Evolutionary conservation across 2,113 vertebrate genomes (phyloP), one percentile per base, ranked within the genome.

Genomic region (Salvelinus fontinalis): DNA sequence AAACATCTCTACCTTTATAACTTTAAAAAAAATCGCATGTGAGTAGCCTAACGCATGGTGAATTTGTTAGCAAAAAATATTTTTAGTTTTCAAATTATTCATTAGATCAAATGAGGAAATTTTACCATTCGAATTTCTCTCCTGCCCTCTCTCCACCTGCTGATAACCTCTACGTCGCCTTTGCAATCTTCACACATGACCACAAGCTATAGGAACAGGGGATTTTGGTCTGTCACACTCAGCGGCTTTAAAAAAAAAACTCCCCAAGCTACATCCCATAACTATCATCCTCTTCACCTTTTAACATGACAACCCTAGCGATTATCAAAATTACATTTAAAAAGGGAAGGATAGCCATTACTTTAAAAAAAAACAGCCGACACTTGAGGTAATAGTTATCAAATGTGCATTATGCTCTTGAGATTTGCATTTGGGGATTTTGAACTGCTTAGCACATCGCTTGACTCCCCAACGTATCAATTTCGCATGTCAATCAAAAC

Each of bases 121-220:
- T 73, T 75, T 93, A 94, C 93, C 92, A 87, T 86, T 1, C 77
- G 39, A 44, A 49, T 79, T 29, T 86, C 81, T 22, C 77, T 78
- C 73, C 87, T 81, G 81, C 85, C 87, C 69, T 92, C 88, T 73
- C 91, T 75, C 76, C 88, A 91, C 79, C 89, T 82, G 54, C 86
- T 89, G 59, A 86, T 79, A 88, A 79, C 86, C 82, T 88, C 88
- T 70, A 79, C 86, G 84, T 90, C 90, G 81, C 89, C 79, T 86
- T 91, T 89, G 87, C 91, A 91, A 77, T 93, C 94, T 31, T 93
- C 92, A 79, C 94, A 94, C 95, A 95, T 96, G 90, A 84, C 84
- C 81, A 71, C 78, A 44, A 74, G 85, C 77, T 86, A 77, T 48
- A 74, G 39, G 39, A 62, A 8, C n/a, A 24, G 59, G n/a, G 59